Percentiles rank a stretch among this genome's conserved stretches.
Evolutionary conservation across 2,113 vertebrate species (phyloP).

Genomic region (Pantherophis guttatus): DNA sequence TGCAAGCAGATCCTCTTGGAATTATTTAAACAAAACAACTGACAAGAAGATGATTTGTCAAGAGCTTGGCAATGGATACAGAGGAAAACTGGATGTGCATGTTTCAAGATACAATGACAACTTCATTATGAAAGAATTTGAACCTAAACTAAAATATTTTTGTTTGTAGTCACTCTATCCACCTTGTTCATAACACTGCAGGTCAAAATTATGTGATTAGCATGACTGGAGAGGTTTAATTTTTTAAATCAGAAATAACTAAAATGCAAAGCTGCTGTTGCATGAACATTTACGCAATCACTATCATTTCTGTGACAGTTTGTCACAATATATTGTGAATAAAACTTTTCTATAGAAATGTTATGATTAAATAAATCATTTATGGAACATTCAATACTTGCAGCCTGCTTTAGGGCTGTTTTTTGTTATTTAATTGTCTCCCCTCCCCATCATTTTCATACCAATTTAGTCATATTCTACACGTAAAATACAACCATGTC

Average conservation of each 20-base stretch:
- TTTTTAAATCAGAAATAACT: constrained; percentile 79
- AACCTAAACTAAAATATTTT: constrained; percentile 69
- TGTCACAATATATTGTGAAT: constrained; percentile 82
- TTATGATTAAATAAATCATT: constrained; percentile 78
- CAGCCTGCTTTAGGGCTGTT: constrained; percentile 79
- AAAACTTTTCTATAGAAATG: constrained; percentile 89
- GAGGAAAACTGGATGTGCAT: constrained; percentile 73
- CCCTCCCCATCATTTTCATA: constrained; percentile 72
- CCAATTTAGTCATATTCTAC: constrained; percentile 68
- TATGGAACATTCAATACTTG: constrained; percentile 78
- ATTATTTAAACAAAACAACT: constrained; percentile 67
- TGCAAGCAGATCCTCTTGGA: constrained; percentile 86
- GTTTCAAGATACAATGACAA: constrained; percentile 77
- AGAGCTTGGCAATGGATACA: constrained; percentile 67
- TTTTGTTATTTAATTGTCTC: constrained; percentile 73
- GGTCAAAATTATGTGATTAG: constrained; percentile 73
- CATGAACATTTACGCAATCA: constrained; percentile 82
- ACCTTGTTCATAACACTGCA: constrained; percentile 72
- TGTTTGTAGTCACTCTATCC: constrained; percentile 72
- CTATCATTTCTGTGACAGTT: constrained; percentile 77
- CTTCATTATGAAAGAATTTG: constrained; percentile 70
- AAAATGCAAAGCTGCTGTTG: constrained; percentile 81
- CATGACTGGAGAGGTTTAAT: constrained; percentile 79
- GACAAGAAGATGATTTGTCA: constrained; percentile 56
- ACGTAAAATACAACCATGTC: constrained; percentile 68